phyloP scores from a whole-genome alignment of 2,888 invertebrate species.

The Rhyacophila evoluta region DNA sequence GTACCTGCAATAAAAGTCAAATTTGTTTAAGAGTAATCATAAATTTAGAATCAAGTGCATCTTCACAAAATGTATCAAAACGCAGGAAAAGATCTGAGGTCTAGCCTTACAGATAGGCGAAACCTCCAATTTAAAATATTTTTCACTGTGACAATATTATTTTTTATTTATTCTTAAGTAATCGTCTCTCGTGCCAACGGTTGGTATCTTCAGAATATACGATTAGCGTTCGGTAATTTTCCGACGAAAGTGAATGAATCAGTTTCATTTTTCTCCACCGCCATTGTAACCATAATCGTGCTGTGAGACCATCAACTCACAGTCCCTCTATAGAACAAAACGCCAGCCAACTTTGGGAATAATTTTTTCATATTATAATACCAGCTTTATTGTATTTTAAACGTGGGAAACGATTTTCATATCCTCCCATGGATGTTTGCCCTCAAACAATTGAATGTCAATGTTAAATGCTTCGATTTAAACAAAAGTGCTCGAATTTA shows the following conservation, averaged over 20 bases:
- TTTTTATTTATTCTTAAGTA: no score
- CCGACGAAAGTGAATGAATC: conserved; percentile 15
- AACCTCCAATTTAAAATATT: no score
- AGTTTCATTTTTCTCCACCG: neutral
- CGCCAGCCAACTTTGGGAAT: neutral
- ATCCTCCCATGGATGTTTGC: neutral
- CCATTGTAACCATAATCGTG: neutral
- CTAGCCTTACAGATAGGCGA: no score
- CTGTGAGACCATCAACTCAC: neutral
- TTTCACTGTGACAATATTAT: no score
- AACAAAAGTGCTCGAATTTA: neutral
- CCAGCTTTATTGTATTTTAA: neutral
- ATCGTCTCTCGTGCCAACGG: no score
- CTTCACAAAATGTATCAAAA: no score
- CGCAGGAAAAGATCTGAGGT: no score
- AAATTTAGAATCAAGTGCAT: no score
- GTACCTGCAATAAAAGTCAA: no score
- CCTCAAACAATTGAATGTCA: conserved; percentile 3
- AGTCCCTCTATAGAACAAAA: neutral
- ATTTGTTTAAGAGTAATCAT: no score
- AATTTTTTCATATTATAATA: neutral
- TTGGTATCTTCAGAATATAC: neutral
- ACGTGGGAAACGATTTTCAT: neutral
- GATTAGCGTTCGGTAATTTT: neutral
- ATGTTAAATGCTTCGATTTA: neutral